A percentile compares a stretch with the other conserved stretches of the same genome.
These are phyloP conservation scores for Regulus satrapa DNA, from an alignment of 2,113 vertebrate species.

Conservation along the genomic window DNA sequence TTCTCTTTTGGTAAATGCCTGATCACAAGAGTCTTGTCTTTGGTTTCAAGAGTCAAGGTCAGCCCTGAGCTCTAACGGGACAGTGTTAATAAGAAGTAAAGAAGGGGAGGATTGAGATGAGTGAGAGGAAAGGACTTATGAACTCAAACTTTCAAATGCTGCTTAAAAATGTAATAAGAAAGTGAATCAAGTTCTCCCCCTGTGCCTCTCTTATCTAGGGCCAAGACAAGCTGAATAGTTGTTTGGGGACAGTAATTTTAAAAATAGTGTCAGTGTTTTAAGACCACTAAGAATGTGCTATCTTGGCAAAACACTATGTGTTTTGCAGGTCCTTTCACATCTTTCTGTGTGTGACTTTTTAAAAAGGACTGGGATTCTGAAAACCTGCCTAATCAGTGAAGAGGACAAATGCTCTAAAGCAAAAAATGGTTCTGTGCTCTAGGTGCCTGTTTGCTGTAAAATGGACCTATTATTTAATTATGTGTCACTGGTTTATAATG, in stretches of 20 bases:
- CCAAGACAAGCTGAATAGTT: neutral
- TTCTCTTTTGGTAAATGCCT: neutral
- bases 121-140: neutral
- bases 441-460: neutral
- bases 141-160: neutral
- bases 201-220: neutral
- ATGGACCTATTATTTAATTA: neutral
- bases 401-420: neutral
- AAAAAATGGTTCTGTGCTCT: neutral
- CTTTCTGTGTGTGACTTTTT: neutral
- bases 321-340: neutral
- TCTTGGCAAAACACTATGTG: neutral
- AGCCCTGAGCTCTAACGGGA: neutral
- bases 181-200: neutral
- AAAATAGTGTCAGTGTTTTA: neutral
- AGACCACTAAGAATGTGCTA: neutral
- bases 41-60: neutral
- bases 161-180: neutral
- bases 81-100: neutral
- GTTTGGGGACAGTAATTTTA: neutral
- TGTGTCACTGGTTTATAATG: neutral
- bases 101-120: neutral
- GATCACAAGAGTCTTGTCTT: neutral
- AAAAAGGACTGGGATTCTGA: neutral
- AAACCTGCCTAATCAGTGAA: neutral